Evolutionary conservation across 2,888 invertebrate species (phyloP).

Genomic region (Athrips mouffetella): DNA sequence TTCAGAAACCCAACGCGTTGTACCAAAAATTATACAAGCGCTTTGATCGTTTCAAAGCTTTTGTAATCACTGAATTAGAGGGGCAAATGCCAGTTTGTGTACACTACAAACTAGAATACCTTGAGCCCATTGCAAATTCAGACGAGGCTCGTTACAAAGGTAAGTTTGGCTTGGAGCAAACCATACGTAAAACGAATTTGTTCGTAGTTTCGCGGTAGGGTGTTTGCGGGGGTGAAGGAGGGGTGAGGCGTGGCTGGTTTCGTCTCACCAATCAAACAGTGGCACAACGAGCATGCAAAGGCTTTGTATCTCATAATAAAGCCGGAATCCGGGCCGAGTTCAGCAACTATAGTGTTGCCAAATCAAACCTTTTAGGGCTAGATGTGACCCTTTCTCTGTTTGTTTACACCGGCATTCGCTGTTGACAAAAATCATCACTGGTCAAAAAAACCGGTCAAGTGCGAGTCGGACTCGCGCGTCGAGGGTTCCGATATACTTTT

Average conservation of each 20-base stretch:
- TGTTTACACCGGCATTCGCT: too few species aligned
- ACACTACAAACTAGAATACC: constrained; percentile 1
- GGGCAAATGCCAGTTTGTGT: constrained; percentile 2
- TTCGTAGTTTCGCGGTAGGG: constrained; percentile 8
- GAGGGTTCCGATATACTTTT: too few species aligned
- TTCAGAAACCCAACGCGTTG: neutral
- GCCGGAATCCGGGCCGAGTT: constrained; percentile 36
- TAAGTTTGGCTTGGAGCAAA: constrained; percentile 3
- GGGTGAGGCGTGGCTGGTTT: constrained; percentile 22
- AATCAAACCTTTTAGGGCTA: too few species aligned
- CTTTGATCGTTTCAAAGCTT: constrained; percentile 3
- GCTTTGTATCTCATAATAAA: constrained; percentile 59
- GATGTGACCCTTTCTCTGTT: too few species aligned
- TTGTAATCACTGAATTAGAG: constrained; percentile 3
- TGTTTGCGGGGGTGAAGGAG: neutral
- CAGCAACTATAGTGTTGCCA: constrained; percentile 19
- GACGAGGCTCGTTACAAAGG: constrained; percentile 10
- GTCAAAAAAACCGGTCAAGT: too few species aligned
- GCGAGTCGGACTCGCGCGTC: too few species aligned
- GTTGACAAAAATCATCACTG: too few species aligned
- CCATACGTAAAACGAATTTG: constrained; percentile 12
- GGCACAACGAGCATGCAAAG: constrained; percentile 42
- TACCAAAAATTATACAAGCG: neutral
- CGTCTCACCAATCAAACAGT: constrained; percentile 54
- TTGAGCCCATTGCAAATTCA: constrained; percentile 2